Evolutionary conservation across 1,140 invertebrate species (phyloP).

Genomic region (Leptinotarsa defecta): DNA sequence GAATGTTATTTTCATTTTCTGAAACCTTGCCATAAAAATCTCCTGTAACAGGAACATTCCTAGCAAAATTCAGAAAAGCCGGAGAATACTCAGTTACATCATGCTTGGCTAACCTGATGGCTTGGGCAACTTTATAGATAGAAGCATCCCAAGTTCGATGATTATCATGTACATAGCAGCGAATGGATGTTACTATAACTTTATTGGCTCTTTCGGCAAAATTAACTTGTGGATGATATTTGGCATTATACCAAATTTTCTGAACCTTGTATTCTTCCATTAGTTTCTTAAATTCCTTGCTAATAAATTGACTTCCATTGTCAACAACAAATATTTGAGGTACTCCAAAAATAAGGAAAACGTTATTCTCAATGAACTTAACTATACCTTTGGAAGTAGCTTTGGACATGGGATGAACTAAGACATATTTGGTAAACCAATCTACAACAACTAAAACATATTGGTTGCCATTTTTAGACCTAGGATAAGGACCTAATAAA

Average conservation of each 20-base stretch:
- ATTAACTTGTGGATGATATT: conserved; percentile 31
- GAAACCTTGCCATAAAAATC: conserved; percentile 30
- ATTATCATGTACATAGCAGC: conserved; percentile 31
- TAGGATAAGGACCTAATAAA: conserved; percentile 36
- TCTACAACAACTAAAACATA: conserved; percentile 32
- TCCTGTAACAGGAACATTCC: conserved; percentile 24
- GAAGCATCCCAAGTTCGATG: conserved; percentile 31
- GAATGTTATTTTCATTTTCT: conserved; percentile 4
- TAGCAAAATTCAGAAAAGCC: conserved; percentile 18
- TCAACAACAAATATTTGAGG: conserved; percentile 28
- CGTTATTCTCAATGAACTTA: conserved; percentile 36
- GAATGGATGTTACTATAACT: conserved; percentile 30
- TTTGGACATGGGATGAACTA: conserved; percentile 33
- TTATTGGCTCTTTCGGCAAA: conserved; percentile 35
- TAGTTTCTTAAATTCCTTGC: conserved; percentile 25
- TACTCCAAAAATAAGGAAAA: conserved; percentile 37
- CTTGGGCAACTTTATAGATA: conserved; percentile 20
- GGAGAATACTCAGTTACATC: conserved; percentile 27
- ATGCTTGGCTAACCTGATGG: conserved; percentile 32
- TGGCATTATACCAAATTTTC: conserved; percentile 29
- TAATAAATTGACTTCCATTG: conserved; percentile 28
- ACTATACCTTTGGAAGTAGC: conserved; percentile 21
- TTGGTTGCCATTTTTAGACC: conserved; percentile 31
- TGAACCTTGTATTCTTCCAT: conserved; percentile 28
- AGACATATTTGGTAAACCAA: conserved; percentile 36